Evolutionary conservation across 2,888 invertebrate species (phyloP), one percentile per base, ranked within the genome.

Genomic region (Ommatoiulus sabulosus): DNA sequence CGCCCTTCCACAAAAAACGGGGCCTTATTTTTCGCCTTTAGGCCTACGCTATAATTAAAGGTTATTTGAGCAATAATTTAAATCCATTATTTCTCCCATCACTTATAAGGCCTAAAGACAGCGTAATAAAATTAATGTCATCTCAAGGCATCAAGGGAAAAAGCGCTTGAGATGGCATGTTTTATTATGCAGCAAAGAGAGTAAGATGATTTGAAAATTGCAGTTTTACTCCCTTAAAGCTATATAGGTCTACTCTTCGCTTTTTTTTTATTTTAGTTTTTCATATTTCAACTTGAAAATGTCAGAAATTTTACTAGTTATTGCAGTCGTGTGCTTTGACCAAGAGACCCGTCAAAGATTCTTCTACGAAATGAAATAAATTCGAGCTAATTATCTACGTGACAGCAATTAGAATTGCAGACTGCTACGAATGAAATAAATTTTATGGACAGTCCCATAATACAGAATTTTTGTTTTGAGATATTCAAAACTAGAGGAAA

Each of bases 111-210:
- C 80, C 80, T 35, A 80, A 80, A 80, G 35, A 80, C 80, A 80
- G 80, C 80, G 12, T 80, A 80, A 80, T 80, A 80, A 80, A 80
- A 80, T 80, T 80, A 80, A 80, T 43, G 80, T 80, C 80, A 80
- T 80, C 35, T 80, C 80, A 80, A 80, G 35, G 80, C 35, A 80
- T 4, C 80, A 35, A 24, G 80, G 12, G 80, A 35, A 80, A 80
- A 80, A 80, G 35, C 8, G 35, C 80, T 80, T 35, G 80, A 80
- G 80, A 80, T 80, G 35, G 35, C 35, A 80, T 80, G 80, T 80
- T 80, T 80, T 80, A 80, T 80, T 80, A 80, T 80, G 80, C 35
- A 15, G 80, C 80, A 15, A 35, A 24, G 80, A 80, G 15, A 43
- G 80, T 80, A 80, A 80, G 35, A 10, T 3, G 80, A 80, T 80